Base-by-base conservation (phyloP, 1,140 invertebrate species). In the Ips typographus region DNA sequence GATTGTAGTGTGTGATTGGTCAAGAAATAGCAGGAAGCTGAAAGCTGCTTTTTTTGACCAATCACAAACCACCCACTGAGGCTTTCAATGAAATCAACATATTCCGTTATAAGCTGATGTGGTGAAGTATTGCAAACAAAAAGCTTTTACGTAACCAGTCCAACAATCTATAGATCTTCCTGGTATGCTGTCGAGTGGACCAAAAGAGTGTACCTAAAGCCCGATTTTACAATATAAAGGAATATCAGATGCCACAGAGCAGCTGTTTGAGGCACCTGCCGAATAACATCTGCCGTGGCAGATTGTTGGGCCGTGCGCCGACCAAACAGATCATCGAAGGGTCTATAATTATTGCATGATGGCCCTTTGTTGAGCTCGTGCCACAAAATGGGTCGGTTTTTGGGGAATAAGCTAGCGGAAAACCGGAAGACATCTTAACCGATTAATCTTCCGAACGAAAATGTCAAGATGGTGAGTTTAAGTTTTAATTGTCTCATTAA, bases 241-340 rank as follows among this genome's bases (percentile, higher is more conserved):
- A 49, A 49, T 8, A 49, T 49, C 44, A 49, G 44, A 49, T 49
- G 44, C 22, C 22, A 22, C 44, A 3, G 1, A 49, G 44, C 44
- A 49, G 44, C 44, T 49, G 44, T 49, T 22, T 49, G 44, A 8
- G 44, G 44, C 44, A 49, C 44, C 44, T 49, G 44, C 44, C 44
- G 44, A 49, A 49, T 6, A 49, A 49, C 44, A 56, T 56, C 53
- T 56, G 53, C 53, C 53, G n/a, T 56, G 53, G 37, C 53, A 56
- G 53, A 56, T 56, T 36, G 53, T 37, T 56, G 53, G 53, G 53
- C n/a, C 22, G 53, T 56, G 53, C 53, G n/a, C 44, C 44, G 22
- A 22, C 22, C 22, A 22, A 22, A 49, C 44, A 22, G 44, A 49
- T 22, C 44, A 49, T 49, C 44, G 3, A 49, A 49, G 22, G 44